phyloP scores from a whole-genome alignment of 2,797 vertebrate genomes.

The Coluber constrictor region DNA sequence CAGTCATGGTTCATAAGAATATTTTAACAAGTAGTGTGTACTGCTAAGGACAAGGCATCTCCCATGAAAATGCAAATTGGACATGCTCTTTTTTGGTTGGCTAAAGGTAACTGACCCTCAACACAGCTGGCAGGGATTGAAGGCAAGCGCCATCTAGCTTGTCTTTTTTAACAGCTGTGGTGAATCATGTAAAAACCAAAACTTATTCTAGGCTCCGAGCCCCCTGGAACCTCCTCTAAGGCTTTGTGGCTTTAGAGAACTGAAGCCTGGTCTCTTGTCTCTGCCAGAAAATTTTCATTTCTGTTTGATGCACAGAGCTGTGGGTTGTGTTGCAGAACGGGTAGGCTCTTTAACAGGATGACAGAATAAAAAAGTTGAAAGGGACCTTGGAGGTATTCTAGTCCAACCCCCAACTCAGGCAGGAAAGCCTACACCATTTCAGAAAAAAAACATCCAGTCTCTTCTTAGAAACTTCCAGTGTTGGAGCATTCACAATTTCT shows the following conservation, averaged over 20 bases:
- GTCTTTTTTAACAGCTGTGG: background rate
- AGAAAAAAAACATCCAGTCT: background rate
- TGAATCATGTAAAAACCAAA: background rate
- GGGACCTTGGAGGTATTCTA: background rate
- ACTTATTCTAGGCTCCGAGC: background rate
- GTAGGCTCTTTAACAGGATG: background rate
- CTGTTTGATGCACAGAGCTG: background rate
- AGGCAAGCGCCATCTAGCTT: background rate
- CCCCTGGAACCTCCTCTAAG: background rate
- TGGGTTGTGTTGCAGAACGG: background rate
- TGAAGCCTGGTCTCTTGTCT: background rate
- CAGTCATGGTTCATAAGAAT: background rate
- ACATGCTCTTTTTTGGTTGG: background rate
- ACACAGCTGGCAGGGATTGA: accelerated
- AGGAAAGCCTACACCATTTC: background rate
- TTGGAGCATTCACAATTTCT: background rate
- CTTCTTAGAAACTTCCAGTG: background rate
- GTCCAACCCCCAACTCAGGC: background rate
- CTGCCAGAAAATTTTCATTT: background rate
- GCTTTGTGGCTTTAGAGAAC: conserved; percentile 13
- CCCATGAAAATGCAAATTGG: background rate
- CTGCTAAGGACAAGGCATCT: background rate
- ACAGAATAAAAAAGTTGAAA: background rate
- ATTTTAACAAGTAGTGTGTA: background rate
- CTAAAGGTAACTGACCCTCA: background rate